These are phyloP conservation scores for Pachypanchax playfairii DNA, from an alignment of 2,113 vertebrate species.

Conservation along the genomic window DNA sequence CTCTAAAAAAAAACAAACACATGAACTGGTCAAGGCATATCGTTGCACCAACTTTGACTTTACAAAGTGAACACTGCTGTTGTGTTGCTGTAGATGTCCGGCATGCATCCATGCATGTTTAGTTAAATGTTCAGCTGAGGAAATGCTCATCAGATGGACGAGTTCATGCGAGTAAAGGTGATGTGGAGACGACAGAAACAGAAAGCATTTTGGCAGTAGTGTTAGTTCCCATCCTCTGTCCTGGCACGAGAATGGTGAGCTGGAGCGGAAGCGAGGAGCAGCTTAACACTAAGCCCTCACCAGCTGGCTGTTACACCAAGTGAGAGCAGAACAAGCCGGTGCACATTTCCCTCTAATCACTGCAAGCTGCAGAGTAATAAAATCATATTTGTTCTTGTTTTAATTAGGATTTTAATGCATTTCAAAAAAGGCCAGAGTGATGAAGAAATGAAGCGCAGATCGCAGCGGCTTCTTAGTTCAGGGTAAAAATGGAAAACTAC, in stretches of 20 bases:
- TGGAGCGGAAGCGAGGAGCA: slow-evolving; percentile 45
- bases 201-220: slow-evolving; percentile 35
- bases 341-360: slow-evolving; percentile 43
- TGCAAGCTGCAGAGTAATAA: slow-evolving; percentile 27
- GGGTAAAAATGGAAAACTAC: background rate
- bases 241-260: slow-evolving; percentile 31
- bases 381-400: slow-evolving; percentile 39
- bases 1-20: slow-evolving; percentile 72
- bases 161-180: slow-evolving; percentile 46
- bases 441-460: slow-evolving; percentile 1
- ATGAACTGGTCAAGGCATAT: slow-evolving; percentile 16
- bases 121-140: slow-evolving; percentile 12
- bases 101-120: slow-evolving; percentile 39
- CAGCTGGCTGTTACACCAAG: slow-evolving; percentile 60
- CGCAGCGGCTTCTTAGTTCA: slow-evolving; percentile 9
- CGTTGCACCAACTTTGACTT: background rate
- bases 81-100: slow-evolving; percentile 4
- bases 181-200: slow-evolving; percentile 41
- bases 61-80: slow-evolving; percentile 5
- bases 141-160: slow-evolving; percentile 47
- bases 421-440: slow-evolving; percentile 4
- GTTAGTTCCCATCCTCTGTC: slow-evolving; percentile 47
- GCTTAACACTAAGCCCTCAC: slow-evolving; percentile 57
- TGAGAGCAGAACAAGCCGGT: slow-evolving; percentile 39
- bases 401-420: slow-evolving; percentile 27